A percentile compares a stretch with the other conserved stretches of the same genome.
These are phyloP conservation scores for Chironomus riparius DNA, from an alignment of 2,888 invertebrate species.

Conservation along the genomic window DNA sequence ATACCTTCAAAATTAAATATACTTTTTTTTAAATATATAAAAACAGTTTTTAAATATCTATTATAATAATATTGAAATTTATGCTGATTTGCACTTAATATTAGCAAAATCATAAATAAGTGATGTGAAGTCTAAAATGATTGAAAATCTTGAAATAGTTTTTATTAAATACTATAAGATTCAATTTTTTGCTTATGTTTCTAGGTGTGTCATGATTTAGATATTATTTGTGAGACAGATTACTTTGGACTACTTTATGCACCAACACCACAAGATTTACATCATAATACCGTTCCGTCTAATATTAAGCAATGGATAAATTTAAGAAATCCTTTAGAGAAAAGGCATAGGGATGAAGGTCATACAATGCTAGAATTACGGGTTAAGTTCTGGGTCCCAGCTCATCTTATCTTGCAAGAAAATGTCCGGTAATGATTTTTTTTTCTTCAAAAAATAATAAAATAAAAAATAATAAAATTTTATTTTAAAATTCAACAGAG, in stretches of 20 bases:
- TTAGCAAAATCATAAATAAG: too few species aligned
- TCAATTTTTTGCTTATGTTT: constrained; percentile 31
- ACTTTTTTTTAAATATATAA: too few species aligned
- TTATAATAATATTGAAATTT: too few species aligned
- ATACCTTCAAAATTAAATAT: too few species aligned
- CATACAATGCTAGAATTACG: constrained; percentile 46
- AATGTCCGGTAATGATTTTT: constrained; percentile 53
- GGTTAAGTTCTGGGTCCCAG: constrained; percentile 88
- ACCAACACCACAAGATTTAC: constrained; percentile 47
- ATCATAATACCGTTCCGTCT: constrained; percentile 39
- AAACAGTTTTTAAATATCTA: too few species aligned
- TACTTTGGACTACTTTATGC: constrained; percentile 73
- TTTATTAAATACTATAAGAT: too few species aligned
- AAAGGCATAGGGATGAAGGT: constrained; percentile 53
- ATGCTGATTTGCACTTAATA: too few species aligned
- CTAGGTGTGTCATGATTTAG: constrained; percentile 75
- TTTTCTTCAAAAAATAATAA: not conserved
- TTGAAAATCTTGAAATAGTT: too few species aligned
- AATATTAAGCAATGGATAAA: constrained; percentile 81
- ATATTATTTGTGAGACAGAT: constrained; percentile 75
- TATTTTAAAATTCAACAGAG: constrained; percentile 37
- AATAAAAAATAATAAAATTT: too few species aligned
- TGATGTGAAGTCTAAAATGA: too few species aligned
- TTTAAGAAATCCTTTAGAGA: constrained; percentile 69
- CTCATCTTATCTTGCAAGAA: constrained; percentile 76